phyloP scores from a whole-genome alignment of 2,113 vertebrate genomes.

The Larimichthys polyactis region DNA sequence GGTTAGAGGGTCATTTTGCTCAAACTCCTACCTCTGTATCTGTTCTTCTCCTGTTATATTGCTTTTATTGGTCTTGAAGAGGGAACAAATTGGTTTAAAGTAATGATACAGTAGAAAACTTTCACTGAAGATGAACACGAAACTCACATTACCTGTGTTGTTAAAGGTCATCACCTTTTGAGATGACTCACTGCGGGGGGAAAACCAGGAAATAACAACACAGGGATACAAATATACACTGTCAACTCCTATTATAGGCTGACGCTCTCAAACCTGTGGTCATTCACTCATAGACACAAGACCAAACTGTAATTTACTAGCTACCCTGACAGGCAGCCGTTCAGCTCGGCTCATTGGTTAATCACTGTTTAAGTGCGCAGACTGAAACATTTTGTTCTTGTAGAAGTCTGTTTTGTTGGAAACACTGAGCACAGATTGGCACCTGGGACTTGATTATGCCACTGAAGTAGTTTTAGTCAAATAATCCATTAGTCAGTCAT shows the following conservation, averaged over 20 bases:
- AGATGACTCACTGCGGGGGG: constrained; percentile 3
- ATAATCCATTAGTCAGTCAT: neutral
- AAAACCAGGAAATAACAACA: neutral
- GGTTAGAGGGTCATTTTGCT: neutral
- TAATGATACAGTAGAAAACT: neutral
- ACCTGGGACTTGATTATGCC: neutral
- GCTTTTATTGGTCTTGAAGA: neutral
- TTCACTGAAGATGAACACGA: neutral
- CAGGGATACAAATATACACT: neutral
- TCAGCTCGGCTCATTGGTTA: neutral
- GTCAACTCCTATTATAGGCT: neutral
- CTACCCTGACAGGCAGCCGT: neutral
- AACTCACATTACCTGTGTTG: constrained; percentile 1
- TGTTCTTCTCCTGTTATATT: neutral
- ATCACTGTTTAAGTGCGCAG: neutral
- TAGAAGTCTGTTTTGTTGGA: neutral
- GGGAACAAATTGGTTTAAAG: neutral
- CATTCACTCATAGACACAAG: neutral
- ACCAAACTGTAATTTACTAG: neutral
- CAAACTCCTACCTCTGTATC: neutral
- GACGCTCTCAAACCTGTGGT: neutral
- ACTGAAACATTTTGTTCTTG: neutral
- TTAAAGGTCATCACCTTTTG: constrained; percentile 4
- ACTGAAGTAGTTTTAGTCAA: neutral
- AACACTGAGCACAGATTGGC: neutral